Evolutionary conservation across 2,888 invertebrate species (phyloP), one percentile per base, ranked within the genome.

Genomic region (Leptinotarsa juncta): DNA sequence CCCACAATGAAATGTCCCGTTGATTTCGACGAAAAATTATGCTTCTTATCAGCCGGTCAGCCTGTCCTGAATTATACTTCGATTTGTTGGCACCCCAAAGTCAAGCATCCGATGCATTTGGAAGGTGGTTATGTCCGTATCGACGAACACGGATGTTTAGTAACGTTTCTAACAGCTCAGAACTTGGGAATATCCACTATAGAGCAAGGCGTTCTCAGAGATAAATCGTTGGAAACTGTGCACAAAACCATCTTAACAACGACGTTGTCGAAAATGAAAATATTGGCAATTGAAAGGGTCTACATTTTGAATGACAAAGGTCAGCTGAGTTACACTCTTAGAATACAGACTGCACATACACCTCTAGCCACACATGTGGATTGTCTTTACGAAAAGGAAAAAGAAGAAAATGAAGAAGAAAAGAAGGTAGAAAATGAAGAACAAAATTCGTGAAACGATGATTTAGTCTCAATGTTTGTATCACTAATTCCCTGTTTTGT

Each of bases 111-210:
- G 0, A 91, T 92, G 91, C 92, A 93, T 82, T 88, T 90, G 70
- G 93, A 93, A 83, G 85, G 89, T 55, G 93, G 93, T 0, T 92
- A 91, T 82, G 83, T 93, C 7, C 89, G 91, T 68, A 89, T 92
- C 65, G 89, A 75, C 23, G 75, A 91, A 62, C 74, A 75, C 50
- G 91, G 91, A 0, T 90, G 89, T 20, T 2, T n/a, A n/a, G 53
- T 53, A 14, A 20, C 26, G 15, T 53, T 72, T 15, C 18, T 72
- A 14, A 68, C 67, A 1, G 32, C 68, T 20, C 68, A 68, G 32
- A 68, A 62, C 51, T 67, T 72, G 14, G 72, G 72, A 32, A 68
- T 72, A 32, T 60, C 67, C 62, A 55, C 72, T 3, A 20, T 68
- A 5, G 72, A 72, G 51, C 68, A 72, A 15, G 68, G 72, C 14